Evolutionary conservation across 2,888 invertebrate genomes (phyloP).

Genomic region (Andrena marginata): DNA sequence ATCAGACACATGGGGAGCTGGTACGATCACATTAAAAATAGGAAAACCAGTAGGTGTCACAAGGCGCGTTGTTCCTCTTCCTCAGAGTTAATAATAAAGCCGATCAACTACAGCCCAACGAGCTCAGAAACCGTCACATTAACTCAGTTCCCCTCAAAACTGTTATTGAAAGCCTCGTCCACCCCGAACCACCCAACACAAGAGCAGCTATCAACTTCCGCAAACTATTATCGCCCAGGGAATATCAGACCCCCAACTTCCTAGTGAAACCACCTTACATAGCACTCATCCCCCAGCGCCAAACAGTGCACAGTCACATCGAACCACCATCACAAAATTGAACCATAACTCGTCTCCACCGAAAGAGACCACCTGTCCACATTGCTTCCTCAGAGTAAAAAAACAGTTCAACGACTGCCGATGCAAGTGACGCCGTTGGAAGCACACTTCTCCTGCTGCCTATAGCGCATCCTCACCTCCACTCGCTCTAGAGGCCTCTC

Average conservation of each 20-base stretch:
- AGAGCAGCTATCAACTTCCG: neutral
- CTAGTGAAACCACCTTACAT: neutral
- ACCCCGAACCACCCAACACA: neutral
- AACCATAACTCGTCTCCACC: neutral
- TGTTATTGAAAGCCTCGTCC: neutral
- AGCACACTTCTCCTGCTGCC: neutral
- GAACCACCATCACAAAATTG: neutral
- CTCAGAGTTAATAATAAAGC: slow-evolving; percentile 28
- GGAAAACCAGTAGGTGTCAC: slow-evolving; percentile 1
- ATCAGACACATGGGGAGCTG: neutral
- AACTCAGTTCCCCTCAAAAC: neutral
- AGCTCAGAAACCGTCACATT: too few relatives aligned
- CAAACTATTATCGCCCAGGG: neutral
- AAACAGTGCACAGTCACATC: neutral
- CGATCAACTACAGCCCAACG: neutral
- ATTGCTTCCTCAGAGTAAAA: too few relatives aligned
- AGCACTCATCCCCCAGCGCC: neutral
- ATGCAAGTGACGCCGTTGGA: slow-evolving; percentile 16
- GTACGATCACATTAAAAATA: slow-evolving; percentile 23
- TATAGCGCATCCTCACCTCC: slow-evolving; percentile 32
- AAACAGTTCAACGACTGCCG: neutral
- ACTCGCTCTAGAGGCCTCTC: neutral
- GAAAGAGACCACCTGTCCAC: neutral
- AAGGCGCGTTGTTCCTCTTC: slow-evolving; percentile 8
- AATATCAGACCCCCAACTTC: neutral